Evolutionary conservation across 1,140 invertebrate species (phyloP), one percentile per base, ranked within the genome.

Genomic region (Vanessa tameamea): DNA sequence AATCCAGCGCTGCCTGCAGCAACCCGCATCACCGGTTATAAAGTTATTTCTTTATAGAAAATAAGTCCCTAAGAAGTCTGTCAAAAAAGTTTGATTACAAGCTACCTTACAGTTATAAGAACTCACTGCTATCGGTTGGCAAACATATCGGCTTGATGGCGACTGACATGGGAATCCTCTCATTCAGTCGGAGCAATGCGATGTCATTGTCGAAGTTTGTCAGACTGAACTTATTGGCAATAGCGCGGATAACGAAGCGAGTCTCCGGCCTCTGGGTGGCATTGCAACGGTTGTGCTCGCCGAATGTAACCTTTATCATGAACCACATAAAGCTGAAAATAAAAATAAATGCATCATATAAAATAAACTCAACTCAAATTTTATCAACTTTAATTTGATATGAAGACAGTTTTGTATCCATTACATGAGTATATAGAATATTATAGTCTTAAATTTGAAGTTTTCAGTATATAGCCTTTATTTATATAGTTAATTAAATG

Each of bases 121-220:
- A 83, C 84, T 94, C 93, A 95, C 96, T 93, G 89, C 93, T 89
- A 48, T 91, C 84, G n/a, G 91, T 94, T 7, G 96, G 96, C 73
- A 98, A 89, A 85, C 97, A 98, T 69, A 97, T 95, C 0, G 97
- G 97, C 57, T 95, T 94, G 23, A 97, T 96, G 26, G 94, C 94
- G 59, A 96, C 95, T 11, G 95, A 95, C 48, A 97, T 94, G 0
- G 95, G 95, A 8, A 98, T 95, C 15, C 94, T 93, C 75, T 97
- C 95, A 80, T 97, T 97, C 0, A 98, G 93, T 14, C 96, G 93
- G 63, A 98, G 86, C 55, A 98, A 79, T 0, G 97, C 97, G 63
- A 98, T 97, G 81, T 98, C 97, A 85, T 97, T 96, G 85, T 98
- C 96, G 81, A 97, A 97, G 87, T 97, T 97, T 14, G 95, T 93